A percentile compares a stretch with the other conserved stretches of the same genome.
These are phyloP conservation scores for Conopomorpha cramerella DNA, from an alignment of 1,140 invertebrate genomes.

Conservation along the genomic window DNA sequence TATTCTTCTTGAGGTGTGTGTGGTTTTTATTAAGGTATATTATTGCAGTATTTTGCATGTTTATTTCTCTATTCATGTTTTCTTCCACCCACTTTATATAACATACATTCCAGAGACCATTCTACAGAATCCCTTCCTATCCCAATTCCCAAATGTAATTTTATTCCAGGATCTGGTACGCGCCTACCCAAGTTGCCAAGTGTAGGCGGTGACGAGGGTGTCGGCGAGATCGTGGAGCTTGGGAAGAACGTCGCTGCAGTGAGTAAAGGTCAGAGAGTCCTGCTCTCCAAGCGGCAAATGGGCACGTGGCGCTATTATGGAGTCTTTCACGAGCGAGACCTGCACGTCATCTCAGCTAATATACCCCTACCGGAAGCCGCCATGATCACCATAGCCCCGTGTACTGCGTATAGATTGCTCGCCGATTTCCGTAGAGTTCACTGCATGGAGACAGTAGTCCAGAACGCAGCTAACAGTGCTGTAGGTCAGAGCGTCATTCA, in stretches of 20 bases:
- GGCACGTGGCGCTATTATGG: constrained; percentile 87
- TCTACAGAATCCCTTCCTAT: no score
- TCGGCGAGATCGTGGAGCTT: constrained; percentile 80
- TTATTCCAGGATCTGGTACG: constrained; percentile 76
- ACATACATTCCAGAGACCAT: no score
- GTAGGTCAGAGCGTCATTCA: constrained; percentile 94
- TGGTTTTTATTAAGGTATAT: no score
- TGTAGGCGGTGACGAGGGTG: constrained; percentile 88
- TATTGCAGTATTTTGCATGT: no score
- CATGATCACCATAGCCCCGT: constrained; percentile 90
- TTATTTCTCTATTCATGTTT: no score
- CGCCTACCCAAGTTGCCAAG: constrained; percentile 80
- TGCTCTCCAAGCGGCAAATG: constrained; percentile 69
- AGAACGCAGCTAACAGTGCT: constrained; percentile 95
- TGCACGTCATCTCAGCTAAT: constrained; percentile 71
- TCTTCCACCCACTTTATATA: no score
- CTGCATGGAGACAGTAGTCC: constrained; percentile 75
- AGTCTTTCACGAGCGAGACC: constrained; percentile 64
- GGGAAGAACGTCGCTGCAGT: constrained; percentile 69
- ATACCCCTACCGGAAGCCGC: constrained; percentile 76
- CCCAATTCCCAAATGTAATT: no score
- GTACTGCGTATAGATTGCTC: constrained; percentile 92
- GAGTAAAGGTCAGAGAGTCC: constrained; percentile 76
- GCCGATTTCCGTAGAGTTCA: constrained; percentile 84
- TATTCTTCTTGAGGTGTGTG: no score